Evolutionary conservation across 2,113 vertebrate species (phyloP).

Genomic region (Uria lomvia): DNA sequence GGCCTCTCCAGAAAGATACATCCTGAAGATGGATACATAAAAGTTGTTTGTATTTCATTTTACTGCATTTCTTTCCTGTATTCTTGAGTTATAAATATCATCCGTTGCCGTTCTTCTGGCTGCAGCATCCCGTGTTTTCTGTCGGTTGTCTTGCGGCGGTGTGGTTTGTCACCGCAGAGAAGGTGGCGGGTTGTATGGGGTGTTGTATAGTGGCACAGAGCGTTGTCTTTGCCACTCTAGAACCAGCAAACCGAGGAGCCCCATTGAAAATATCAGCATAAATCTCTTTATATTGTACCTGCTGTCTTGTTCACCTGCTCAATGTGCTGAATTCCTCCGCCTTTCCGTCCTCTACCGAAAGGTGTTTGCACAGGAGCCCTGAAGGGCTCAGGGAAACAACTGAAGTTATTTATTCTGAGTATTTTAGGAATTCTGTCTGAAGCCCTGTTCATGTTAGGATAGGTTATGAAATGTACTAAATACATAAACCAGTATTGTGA

Average conservation of each 20-base stretch:
- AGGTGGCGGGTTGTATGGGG: background rate
- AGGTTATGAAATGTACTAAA: background rate
- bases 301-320: background rate
- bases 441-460: background rate
- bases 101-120: background rate
- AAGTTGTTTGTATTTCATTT: background rate
- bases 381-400: background rate
- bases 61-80: background rate
- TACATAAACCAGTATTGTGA: background rate
- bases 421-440: background rate
- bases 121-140: background rate
- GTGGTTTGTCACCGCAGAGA: background rate
- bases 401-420: background rate
- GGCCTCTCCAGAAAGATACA: background rate
- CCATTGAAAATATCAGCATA: background rate
- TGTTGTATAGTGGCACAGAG: background rate
- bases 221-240: accelerated
- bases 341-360: background rate
- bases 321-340: background rate
- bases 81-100: background rate
- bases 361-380: background rate
- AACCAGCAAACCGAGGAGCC: background rate
- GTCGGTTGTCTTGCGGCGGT: background rate
- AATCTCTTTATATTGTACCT: background rate
- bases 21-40: background rate